Evolutionary conservation across 1,140 invertebrate species (phyloP), one percentile per base, ranked within the genome.

Genomic region (Laupala kohalensis): DNA sequence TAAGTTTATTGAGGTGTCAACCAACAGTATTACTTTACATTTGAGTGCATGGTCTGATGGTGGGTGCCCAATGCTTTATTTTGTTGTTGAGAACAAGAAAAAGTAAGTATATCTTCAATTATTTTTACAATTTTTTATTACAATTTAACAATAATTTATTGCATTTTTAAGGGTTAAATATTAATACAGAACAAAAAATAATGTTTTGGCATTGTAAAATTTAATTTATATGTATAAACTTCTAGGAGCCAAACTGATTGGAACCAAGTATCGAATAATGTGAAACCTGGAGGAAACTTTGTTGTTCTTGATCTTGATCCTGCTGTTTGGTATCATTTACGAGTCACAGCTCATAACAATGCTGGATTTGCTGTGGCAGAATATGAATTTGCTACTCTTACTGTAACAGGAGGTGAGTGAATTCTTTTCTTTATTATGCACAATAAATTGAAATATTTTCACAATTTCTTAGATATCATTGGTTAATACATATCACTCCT

Each of bases 21-120:
- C 92, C 3, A 95, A 94, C 72, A 95, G 91, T 74, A 93, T 97
- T 15, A 93, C 92, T 9, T 82, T 98, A 67, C 94, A 96, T 77
- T 85, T 98, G 65, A 92, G 89, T 76, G 90, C 94, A 70, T 98
- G 96, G 96, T 89, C 92, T 69, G 94, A 96, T 80, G 94, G 94
- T 72, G 95, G 95, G 29, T 98, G 96, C 81, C 93, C 94, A 3
- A 97, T 98, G 90, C 87, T 93, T 65, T 94, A 95, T 78, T 98
- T 96, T 81, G 94, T 96, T 69, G 92, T 98, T 29, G 94, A 96
- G 81, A 94, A 97, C 80, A 96, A 96, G 81, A 93, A 93, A 79
- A 93, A 92, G 92, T 94, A 84, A 84, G 81, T 80, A 13, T 2
- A 4, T 53, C 37, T 19, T 53, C 19, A 53, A 19, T 4, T 53